phyloP scores from a whole-genome alignment of 2,113 vertebrate species.

The Sebastes schlegelii region DNA sequence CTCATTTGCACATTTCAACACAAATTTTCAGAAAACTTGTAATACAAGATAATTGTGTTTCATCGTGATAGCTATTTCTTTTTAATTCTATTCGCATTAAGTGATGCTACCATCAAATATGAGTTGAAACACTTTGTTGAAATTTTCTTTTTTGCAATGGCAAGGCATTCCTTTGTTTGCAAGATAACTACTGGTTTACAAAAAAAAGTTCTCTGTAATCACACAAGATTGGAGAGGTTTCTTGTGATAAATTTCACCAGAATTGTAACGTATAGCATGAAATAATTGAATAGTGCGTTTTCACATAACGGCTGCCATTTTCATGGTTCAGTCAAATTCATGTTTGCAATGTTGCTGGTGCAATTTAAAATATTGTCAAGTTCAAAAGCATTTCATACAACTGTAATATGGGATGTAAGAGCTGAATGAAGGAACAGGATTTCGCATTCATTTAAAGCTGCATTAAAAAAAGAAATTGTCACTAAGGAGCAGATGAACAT shows the following conservation, averaged over 20 bases:
- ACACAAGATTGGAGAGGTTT: too few relatives aligned
- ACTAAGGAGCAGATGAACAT: slow-evolving; percentile 33
- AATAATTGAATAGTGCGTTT: not conserved
- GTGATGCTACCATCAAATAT: too few relatives aligned
- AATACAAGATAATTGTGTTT: too few relatives aligned
- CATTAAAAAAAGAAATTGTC: slow-evolving; percentile 14
- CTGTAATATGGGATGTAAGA: not conserved
- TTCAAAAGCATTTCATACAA: not conserved
- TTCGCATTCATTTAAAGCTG: not conserved
- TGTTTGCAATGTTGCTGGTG: not conserved
- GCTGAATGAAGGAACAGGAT: not conserved
- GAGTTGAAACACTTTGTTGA: not conserved
- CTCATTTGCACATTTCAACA: too few relatives aligned
- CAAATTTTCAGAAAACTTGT: too few relatives aligned
- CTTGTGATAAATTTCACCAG: too few relatives aligned
- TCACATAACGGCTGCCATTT: not conserved
- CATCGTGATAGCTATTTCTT: too few relatives aligned
- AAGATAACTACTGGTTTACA: not conserved
- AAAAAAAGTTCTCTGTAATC: too few relatives aligned
- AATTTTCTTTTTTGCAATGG: not conserved
- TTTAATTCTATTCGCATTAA: too few relatives aligned
- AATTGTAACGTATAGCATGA: too few relatives aligned
- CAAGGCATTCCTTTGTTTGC: not conserved
- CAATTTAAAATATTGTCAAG: not conserved
- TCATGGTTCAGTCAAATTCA: not conserved